A percentile compares a stretch with the other conserved stretches of the same genome.
These are phyloP conservation scores for Hylaeus anthracinus DNA, from an alignment of 1,140 invertebrate genomes.

Conservation along the genomic window DNA sequence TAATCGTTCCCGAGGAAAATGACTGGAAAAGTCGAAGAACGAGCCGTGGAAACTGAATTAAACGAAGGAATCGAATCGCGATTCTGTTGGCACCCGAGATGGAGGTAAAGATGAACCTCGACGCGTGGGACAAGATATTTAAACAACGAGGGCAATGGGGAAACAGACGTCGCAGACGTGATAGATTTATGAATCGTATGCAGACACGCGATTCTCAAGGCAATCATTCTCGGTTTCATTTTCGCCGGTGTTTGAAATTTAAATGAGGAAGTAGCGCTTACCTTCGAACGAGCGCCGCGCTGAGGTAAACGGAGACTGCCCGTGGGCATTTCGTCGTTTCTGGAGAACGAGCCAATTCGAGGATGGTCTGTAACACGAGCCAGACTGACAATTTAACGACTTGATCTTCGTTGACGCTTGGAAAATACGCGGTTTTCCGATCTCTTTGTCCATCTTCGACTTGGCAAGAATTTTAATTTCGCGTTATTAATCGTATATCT, in stretches of 20 bases:
- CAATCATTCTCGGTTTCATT: constrained; percentile 16
- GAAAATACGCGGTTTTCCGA: not conserved
- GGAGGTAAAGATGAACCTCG: not conserved
- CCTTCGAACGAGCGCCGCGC: not conserved
- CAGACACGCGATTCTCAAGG: constrained; percentile 33
- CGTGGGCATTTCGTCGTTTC: not conserved
- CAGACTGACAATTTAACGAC: constrained; percentile 5
- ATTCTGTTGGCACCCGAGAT: too few species aligned
- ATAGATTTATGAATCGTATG: constrained; percentile 8
- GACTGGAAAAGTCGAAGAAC: too few species aligned
- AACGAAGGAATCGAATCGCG: too few species aligned
- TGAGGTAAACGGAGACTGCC: not conserved
- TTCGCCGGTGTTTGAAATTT: constrained; percentile 25
- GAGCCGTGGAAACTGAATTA: too few species aligned
- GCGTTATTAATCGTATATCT: too few species aligned
- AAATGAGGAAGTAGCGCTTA: constrained; percentile 13
- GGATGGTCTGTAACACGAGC: constrained; percentile 29
- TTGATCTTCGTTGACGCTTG: constrained; percentile 11
- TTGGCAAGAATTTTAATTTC: too few species aligned
- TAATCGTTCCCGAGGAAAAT: too few species aligned
- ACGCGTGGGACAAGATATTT: too few species aligned
- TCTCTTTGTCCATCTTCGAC: not conserved
- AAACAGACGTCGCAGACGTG: not conserved
- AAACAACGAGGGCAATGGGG: not conserved
- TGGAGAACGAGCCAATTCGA: not conserved